phyloP scores from a whole-genome alignment of 2,113 vertebrate genomes.

The Mixornis gularis region DNA sequence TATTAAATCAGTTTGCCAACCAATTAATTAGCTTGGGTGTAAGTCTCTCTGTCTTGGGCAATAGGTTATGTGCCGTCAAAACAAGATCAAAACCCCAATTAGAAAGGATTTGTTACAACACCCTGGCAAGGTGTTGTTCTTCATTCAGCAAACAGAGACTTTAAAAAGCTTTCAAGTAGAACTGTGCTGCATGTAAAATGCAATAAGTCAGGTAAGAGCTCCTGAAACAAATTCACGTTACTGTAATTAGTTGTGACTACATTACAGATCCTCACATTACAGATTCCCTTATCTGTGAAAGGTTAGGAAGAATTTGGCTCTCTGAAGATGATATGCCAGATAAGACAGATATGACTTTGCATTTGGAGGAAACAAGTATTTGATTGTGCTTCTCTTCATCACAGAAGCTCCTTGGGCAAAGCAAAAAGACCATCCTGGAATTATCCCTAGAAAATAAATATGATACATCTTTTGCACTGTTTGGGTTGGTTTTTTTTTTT shows the following conservation, averaged over 20 bases:
- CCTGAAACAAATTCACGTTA: background rate
- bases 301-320: background rate
- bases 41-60: conserved; percentile 14
- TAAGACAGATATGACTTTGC: background rate
- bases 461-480: background rate
- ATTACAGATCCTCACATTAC: background rate
- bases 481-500: background rate
- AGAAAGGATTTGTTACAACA: background rate
- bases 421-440: background rate
- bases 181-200: background rate
- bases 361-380: background rate
- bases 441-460: background rate
- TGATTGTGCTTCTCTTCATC: background rate
- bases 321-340: background rate
- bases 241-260: background rate
- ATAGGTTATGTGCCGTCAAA: background rate
- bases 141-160: background rate
- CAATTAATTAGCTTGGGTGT: background rate
- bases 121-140: background rate
- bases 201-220: background rate
- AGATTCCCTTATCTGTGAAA: background rate
- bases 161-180: background rate
- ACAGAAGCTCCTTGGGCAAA: background rate
- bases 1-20: background rate
- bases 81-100: background rate